phyloP scores from a whole-genome alignment of 2,113 vertebrate species.

The Strigops habroptila region DNA sequence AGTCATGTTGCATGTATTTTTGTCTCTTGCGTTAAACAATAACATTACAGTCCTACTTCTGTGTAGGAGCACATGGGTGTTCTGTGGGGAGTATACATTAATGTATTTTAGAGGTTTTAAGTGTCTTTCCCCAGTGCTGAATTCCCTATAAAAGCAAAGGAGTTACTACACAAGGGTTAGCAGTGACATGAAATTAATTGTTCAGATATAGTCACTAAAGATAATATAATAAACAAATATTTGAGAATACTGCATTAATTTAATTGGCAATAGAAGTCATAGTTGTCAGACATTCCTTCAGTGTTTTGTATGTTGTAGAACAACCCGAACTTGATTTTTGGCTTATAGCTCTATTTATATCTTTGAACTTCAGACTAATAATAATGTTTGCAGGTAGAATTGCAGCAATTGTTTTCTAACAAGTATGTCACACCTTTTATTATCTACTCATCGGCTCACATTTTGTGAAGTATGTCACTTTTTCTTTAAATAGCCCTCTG shows the following conservation, averaged over 20 bases:
- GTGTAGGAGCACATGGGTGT: background rate
- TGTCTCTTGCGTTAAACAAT: background rate
- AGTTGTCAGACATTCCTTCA: background rate
- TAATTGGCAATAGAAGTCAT: background rate
- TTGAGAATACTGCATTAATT: background rate
- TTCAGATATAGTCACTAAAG: background rate
- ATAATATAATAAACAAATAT: background rate
- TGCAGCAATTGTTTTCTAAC: background rate
- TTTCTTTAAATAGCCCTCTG: slow-evolving; percentile 79
- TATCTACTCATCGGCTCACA: background rate
- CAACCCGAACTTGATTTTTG: background rate
- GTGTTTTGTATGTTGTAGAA: background rate
- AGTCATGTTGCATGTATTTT: background rate
- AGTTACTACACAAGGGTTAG: background rate
- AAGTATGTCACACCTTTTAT: background rate
- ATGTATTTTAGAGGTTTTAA: background rate
- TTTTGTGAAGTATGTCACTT: background rate
- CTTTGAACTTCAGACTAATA: background rate
- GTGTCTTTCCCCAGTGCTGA: background rate
- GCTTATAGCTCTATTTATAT: background rate
- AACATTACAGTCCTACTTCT: background rate
- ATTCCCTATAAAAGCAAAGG: background rate
- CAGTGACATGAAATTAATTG: background rate
- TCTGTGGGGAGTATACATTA: background rate
- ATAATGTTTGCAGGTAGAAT: background rate